Conservation (phyloP, 2,797 vertebrate species). For the Sebastes hopkinsi region DNA sequence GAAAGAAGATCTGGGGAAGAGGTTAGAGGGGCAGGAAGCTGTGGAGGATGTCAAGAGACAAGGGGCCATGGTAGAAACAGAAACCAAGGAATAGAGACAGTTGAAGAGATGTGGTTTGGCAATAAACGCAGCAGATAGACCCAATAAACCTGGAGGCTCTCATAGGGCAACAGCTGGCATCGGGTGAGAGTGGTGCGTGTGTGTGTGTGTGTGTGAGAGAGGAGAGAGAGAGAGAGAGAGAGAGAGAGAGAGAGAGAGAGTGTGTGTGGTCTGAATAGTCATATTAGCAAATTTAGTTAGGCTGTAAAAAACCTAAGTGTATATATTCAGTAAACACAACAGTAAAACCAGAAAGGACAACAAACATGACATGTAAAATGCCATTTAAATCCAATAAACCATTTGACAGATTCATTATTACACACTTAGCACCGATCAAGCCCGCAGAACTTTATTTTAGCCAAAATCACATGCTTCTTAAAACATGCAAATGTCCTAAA, state of each 20-base stretch:
- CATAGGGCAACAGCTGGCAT: constrained; percentile 62
- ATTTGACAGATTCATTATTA: not conserved
- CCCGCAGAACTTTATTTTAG: not conserved
- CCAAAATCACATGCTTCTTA: not conserved
- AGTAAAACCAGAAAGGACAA: not conserved
- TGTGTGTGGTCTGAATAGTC: constrained; percentile 33
- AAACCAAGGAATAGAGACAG: constrained; percentile 53
- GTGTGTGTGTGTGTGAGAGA: not conserved
- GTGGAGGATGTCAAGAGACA: constrained; percentile 43
- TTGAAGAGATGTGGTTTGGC: constrained; percentile 62
- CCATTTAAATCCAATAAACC: constrained; percentile 25
- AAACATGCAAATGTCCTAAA: not conserved
- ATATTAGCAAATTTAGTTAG: not conserved
- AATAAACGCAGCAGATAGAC: constrained; percentile 67
- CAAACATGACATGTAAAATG: not conserved
- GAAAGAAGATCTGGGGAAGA: constrained; percentile 40
- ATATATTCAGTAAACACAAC: not conserved
- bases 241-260: not conserved
- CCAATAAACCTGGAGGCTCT: constrained; percentile 67
- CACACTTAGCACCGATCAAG: not conserved
- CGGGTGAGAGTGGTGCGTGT: not conserved
- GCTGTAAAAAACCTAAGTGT: not conserved
- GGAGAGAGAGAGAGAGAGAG: not conserved
- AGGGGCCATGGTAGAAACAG: constrained; percentile 30
- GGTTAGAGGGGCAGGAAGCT: constrained; percentile 31